Evolutionary conservation across 2,113 vertebrate genomes (phyloP), one percentile per base, ranked within the genome.

Genomic region (Astur gentilis): DNA sequence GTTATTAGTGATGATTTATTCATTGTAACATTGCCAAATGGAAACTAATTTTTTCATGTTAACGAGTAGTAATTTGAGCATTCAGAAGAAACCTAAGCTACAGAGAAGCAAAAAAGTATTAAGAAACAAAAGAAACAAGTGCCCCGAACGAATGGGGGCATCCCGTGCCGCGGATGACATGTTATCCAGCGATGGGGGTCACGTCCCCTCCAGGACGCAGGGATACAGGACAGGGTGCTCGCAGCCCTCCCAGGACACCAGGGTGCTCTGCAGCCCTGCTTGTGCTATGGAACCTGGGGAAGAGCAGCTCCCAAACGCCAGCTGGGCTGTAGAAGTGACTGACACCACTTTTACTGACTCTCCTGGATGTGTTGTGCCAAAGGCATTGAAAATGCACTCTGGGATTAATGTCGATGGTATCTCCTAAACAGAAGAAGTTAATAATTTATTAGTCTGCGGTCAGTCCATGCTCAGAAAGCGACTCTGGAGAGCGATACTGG

Each of bases 1-100:
- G 54, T 55, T 31, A 55, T 31, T 31, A 55, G 54, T 71, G 78
- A 95, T 94, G 64, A 96, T 97, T 97, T 95, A 97, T 95, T 98
- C 90, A 97, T 87, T 65, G 67, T 42, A 91, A 83, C 29, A 65
- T 65, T 94, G 76, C 82, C 87, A 91, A 93, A 82, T 83, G 87
- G 92, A 94, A 96, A 97, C 92, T 66, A n/a, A 52, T 61, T 57
- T 80, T 75, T 76, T 57, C 31, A 5, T 85, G 67, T 82, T 97
- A 97, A 95, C 50, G 76, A 67, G 32, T 16, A 69, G 61, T 78
- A 91, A 90, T 57, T 31, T 44, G 62, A 90, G 55, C 69, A 34
- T 86, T 71, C 1, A 1, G 61, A 58, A 94, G 66, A 90, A 82
- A 27, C 38, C 25, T 44, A 36, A 49, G 26, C 61, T 87, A 19